Conservation (phyloP, 2,797 vertebrate species). For the Crossoptilon crossoptilon region DNA sequence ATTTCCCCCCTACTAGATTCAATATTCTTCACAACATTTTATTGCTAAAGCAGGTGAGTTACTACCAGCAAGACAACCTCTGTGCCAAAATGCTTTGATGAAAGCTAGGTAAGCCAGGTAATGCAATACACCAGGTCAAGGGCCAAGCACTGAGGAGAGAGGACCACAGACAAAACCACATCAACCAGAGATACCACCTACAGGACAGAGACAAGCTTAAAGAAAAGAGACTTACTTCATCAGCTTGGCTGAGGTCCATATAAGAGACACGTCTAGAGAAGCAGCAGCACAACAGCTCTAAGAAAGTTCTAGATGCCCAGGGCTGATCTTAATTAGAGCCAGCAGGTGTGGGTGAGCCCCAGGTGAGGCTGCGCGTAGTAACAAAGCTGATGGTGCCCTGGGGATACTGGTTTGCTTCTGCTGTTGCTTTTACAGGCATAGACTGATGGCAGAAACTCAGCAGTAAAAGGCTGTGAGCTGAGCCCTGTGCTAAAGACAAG, state of each 20-base stretch:
- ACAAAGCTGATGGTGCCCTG: accelerated
- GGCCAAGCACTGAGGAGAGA: background rate
- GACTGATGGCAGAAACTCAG: too few relatives aligned
- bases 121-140: too few relatives aligned
- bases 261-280: background rate
- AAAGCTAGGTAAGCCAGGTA: background rate
- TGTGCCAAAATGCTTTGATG: background rate
- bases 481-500: background rate
- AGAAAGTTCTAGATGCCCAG: accelerated
- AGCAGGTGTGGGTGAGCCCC: background rate
- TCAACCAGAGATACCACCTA: background rate
- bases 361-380: background rate
- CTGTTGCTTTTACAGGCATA: background rate
- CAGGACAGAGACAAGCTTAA: background rate
- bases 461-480: background rate
- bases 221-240: background rate
- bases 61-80: background rate
- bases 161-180: accelerated
- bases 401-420: background rate
- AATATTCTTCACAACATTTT: background rate
- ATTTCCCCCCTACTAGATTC: background rate
- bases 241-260: background rate
- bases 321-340: background rate
- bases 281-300: accelerated
- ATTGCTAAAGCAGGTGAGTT: background rate